These are phyloP conservation scores for Lordiphosa clarofinis DNA, from an alignment of 1,140 invertebrate genomes.

Conservation along the genomic window DNA sequence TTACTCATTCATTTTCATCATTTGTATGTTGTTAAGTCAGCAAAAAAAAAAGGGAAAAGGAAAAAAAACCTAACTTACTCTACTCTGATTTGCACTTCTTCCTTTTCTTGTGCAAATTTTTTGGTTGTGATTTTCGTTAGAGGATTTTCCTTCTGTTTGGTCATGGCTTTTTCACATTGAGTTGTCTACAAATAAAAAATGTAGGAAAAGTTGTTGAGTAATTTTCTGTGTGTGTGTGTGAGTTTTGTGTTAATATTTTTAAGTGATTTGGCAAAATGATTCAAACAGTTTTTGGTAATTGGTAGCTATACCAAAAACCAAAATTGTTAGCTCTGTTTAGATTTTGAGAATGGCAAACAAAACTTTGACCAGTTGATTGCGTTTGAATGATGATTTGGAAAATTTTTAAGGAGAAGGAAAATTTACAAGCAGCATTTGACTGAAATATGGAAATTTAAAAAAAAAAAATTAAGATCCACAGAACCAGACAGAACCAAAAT, in stretches of 20 bases:
- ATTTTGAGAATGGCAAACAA: constrained; percentile 6
- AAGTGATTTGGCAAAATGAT: constrained; percentile 58
- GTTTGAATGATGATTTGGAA: constrained; percentile 6
- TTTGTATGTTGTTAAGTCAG: constrained; percentile 76
- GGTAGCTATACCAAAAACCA: constrained; percentile 1
- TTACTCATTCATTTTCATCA: constrained; percentile 76
- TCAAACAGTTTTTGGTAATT: constrained; percentile 55
- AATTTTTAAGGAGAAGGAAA: too few relatives aligned
- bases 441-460: too few relatives aligned
- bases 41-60: constrained; percentile 17
- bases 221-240: constrained; percentile 13
- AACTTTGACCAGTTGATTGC: constrained; percentile 19
- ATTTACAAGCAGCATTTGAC: too few relatives aligned
- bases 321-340: not conserved
- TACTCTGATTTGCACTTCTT: constrained; percentile 62
- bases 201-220: constrained; percentile 33
- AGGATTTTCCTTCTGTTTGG: constrained; percentile 32
- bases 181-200: not conserved
- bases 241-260: constrained; percentile 65
- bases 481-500: too few relatives aligned
- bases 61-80: constrained; percentile 65
- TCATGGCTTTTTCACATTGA: constrained; percentile 26
- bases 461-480: not conserved
- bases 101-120: constrained; percentile 2
- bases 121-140: constrained; percentile 59